Evolutionary conservation across 2,888 invertebrate species (phyloP).

Genomic region (Pilophorus perplexus): DNA sequence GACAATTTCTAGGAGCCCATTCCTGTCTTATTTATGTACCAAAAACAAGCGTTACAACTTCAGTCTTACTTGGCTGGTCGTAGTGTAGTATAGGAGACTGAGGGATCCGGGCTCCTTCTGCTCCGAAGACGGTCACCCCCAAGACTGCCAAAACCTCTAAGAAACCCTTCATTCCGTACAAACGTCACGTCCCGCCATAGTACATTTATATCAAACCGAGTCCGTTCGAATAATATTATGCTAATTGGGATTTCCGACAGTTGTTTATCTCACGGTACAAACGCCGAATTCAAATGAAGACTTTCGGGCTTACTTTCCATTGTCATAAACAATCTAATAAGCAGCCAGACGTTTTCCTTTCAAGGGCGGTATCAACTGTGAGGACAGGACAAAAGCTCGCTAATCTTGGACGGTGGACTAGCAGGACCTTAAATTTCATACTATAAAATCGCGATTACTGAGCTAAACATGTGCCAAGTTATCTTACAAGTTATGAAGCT

Average conservation of each 20-base stretch:
- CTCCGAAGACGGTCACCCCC: background rate
- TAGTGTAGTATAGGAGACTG: conserved; percentile 21
- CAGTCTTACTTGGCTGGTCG: conserved; percentile 22
- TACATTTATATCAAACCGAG: conserved; percentile 8
- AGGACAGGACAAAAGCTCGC: conserved; percentile 27
- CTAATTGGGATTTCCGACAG: conserved; percentile 6
- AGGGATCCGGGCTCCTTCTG: background rate
- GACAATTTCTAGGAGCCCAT: no score
- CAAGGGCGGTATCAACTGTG: background rate
- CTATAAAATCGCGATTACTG: background rate
- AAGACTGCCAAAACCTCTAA: background rate
- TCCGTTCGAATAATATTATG: background rate
- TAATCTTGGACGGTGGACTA: background rate
- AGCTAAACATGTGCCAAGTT: no score
- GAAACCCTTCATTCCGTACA: background rate
- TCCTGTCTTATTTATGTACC: no score
- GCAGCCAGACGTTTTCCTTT: background rate
- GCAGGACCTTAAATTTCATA: background rate
- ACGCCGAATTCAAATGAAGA: conserved; percentile 11
- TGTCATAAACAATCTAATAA: conserved; percentile 13
- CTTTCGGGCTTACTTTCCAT: background rate
- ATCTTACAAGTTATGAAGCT: no score
- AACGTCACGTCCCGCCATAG: no score
- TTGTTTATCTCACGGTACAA: conserved; percentile 6
- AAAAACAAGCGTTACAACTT: no score